Base-by-base conservation (phyloP, 2,797 vertebrate species). In the Chaetodon trifasciatus region DNA sequence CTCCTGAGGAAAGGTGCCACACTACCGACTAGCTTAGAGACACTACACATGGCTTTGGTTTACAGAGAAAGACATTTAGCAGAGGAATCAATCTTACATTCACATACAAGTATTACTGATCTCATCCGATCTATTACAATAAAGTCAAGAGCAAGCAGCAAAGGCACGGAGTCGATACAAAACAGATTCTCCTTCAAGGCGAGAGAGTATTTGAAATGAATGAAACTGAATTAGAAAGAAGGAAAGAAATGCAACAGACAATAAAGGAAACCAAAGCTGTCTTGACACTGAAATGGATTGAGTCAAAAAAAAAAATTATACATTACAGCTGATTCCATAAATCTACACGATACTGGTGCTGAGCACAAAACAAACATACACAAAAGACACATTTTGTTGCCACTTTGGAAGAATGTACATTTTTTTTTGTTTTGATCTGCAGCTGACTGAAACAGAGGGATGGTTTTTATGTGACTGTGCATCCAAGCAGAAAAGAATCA, bases 21-120 rank as follows among this genome's bases (percentile, higher is more conserved):
- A 56, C 24, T 49, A 40, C 24, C 0, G 5, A 74, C 53, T 32
- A 49, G 10, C 40, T 82, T 28, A 73, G 60, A 65, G 72, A 77
- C 19, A 69, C 67, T 46, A 39, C 49, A 72, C 75, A 91, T 79
- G 75, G 75, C 87, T 92, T 92, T 91, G 88, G 86, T 92, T 91
- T 82, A 88, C 44, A 76, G 40, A 67, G 46, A 69, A 69, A 79
- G 24, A 39, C 8, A 49, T 86, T 89, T 80, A 73, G 78, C 66
- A 64, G 60, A 85, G 21, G 21, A 62, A 23, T 47, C 66, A 35
- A 53, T 75, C 60, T 66, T 32, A 66, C 69, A 79, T 82, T 72
- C 28, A 50, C 8, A 60, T n/a, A n/a, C n/a, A n/a, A n/a, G n/a
- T n/a, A n/a, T n/a, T n/a, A n/a, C n/a, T n/a, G n/a, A n/a, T n/a